Base-by-base conservation (phyloP, 2,113 vertebrate species). In the Henicopernis longicauda region DNA sequence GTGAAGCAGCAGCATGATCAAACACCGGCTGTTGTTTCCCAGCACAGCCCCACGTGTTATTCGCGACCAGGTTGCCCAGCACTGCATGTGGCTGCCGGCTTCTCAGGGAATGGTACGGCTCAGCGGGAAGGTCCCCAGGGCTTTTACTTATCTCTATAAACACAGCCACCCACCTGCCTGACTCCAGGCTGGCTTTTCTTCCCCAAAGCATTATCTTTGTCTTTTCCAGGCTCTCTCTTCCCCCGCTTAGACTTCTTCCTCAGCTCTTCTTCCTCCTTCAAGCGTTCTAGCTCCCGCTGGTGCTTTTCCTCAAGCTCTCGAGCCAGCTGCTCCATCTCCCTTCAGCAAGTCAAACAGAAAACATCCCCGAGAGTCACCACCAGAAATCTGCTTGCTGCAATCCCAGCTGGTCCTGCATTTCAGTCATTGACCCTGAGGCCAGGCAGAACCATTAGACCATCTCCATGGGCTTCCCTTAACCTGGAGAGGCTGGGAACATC, bases 201-300 rank as follows among this genome's bases (percentile, higher is more conserved):
- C 62, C 73, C 97, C 3, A 13, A 14, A 18, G 55, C 18, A 29
- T 26, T 84, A 7, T 90, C 77, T 72, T 98, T 97, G 11, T 98
- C 98, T 95, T 98, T 98, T 1, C 5, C 36, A 5, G 42, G 42
- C 36, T 96, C 98, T 45, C 13, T 97, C 89, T 97, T 99, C 32
- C 76, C 91, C 63, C 93, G 98, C 73, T 95, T 98, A 40, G n/a
- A 70, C 80, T 94, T 98, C 94, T 97, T 98, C 89, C 91, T 98
- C 72, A 97, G 47, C 62, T 98, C 98, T 31, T 99, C 98, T n/a
- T 99, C 98, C 85, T 98, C 97, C 65, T 92, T 97, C 55, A 98
- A 88, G 50, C 92, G 97, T 89, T 97, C 96, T 19, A 98, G 82
- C 59, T 98, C 97, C 85, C 96, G 97, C 76, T 94, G 97, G 5